These are phyloP conservation scores for Hylomyscus alleni DNA, from an alignment of 2,797 vertebrate species.

Conservation along the genomic window DNA sequence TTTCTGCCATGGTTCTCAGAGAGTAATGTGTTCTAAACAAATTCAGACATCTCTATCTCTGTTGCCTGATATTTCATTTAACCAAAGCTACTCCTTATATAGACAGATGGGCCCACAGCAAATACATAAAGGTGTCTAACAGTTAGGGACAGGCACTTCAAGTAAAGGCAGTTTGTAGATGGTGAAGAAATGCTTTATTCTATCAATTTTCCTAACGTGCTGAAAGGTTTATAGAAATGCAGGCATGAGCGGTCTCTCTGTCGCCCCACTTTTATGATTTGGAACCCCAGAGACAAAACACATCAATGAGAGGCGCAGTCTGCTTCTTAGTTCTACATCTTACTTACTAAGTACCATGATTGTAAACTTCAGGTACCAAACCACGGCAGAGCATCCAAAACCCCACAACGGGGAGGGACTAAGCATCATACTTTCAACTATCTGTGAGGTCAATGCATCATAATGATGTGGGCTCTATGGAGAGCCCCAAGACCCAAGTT, in stretches of 20 bases:
- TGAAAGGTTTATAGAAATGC: constrained; percentile 46
- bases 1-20: too few relatives aligned
- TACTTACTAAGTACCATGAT: constrained; percentile 75
- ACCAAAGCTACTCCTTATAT: constrained; percentile 71
- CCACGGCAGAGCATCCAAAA: not conserved
- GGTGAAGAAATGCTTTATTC: constrained; percentile 78
- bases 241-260: constrained; percentile 6
- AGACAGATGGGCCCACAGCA: constrained; percentile 76
- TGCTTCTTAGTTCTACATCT: constrained; percentile 82
- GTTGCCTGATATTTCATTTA: constrained; percentile 73
- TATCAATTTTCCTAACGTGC: constrained; percentile 83
- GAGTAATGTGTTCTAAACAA: constrained; percentile 41
- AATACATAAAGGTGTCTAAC: constrained; percentile 68
- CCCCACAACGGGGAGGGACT: not conserved
- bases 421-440: not conserved
- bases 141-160: constrained; percentile 86
- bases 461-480: not conserved
- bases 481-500: not conserved
- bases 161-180: constrained; percentile 87
- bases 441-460: constrained; percentile 19
- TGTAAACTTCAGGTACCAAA: constrained; percentile 64
- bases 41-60: constrained; percentile 19
- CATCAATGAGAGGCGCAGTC: constrained; percentile 68
- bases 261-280: constrained; percentile 9
- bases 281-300: constrained; percentile 72